A percentile compares a stretch with the other conserved stretches of the same genome.
phyloP scores from a whole-genome alignment of 2,113 vertebrate genomes.

The Helogale parvula region DNA sequence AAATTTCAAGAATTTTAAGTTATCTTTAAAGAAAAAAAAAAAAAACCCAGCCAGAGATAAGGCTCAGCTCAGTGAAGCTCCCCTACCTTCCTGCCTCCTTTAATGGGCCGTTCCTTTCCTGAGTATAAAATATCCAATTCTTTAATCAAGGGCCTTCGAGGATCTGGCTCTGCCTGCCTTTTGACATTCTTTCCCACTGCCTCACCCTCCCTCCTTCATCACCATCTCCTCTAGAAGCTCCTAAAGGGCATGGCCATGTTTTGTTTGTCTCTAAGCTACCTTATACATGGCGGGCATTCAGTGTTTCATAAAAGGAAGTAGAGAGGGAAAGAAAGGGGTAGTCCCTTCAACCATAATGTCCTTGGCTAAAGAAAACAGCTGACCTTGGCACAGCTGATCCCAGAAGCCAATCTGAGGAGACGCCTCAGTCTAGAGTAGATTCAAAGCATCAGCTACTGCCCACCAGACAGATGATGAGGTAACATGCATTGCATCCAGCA shows the following conservation, averaged over 20 bases:
- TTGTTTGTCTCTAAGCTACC: neutral
- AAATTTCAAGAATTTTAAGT: conserved; percentile 21
- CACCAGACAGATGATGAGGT: neutral
- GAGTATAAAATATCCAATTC: neutral
- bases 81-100: neutral
- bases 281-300: neutral
- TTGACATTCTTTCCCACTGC: neutral
- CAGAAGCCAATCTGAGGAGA: neutral
- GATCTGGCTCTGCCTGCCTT: neutral
- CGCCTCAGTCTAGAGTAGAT: neutral
- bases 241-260: neutral
- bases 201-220: neutral
- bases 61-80: neutral
- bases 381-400: neutral
- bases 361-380: neutral
- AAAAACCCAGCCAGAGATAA: neutral
- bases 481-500: neutral
- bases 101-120: neutral
- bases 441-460: neutral
- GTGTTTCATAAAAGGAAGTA: neutral
- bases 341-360: too few species aligned
- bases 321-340: neutral
- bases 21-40: conserved; percentile 1
- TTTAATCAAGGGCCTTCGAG: neutral
- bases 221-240: neutral